A percentile compares a stretch with the other conserved stretches of the same genome.
Evolutionary conservation across 64 coral and sea anemone species (phyloP).

Genomic region (Trachythela sp.): DNA sequence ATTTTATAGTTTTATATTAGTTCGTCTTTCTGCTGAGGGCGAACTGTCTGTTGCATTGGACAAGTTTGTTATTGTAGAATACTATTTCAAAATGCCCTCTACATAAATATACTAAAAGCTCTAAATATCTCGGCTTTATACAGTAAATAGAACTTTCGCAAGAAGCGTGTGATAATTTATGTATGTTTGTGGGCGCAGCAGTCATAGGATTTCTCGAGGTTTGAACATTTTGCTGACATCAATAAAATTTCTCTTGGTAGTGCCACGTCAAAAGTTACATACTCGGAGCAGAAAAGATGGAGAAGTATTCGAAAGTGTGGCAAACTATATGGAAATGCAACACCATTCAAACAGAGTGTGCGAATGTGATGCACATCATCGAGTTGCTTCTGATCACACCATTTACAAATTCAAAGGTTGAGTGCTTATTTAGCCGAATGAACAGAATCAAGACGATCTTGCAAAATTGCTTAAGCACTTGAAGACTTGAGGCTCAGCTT

Average conservation of each 20-base stretch:
- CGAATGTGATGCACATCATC: conserved; percentile 32
- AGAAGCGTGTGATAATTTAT: background rate
- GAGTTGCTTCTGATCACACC: conserved; percentile 35
- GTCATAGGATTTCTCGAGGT: no score
- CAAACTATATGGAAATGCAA: background rate
- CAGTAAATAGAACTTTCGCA: no score
- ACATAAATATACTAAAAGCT: no score
- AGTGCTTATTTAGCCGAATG: conserved; percentile 37
- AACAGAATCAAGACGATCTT: conserved; percentile 24
- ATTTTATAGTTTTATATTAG: no score
- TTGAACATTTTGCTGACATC: background rate
- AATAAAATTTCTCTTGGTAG: background rate
- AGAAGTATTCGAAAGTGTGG: background rate
- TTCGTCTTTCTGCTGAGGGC: no score
- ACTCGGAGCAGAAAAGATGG: no score
- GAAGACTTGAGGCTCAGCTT: background rate
- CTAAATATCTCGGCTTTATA: background rate
- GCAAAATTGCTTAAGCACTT: background rate
- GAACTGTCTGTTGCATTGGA: no score
- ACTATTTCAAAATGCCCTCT: no score
- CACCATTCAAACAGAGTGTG: background rate
- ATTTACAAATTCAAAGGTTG: conserved; percentile 29
- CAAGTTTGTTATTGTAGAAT: no score
- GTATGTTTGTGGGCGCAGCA: no score
- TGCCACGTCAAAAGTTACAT: no score